A percentile compares a stretch with the other conserved stretches of the same genome.
Conservation (phyloP, 2,797 vertebrate genomes). For the Smutsia gigantea region DNA sequence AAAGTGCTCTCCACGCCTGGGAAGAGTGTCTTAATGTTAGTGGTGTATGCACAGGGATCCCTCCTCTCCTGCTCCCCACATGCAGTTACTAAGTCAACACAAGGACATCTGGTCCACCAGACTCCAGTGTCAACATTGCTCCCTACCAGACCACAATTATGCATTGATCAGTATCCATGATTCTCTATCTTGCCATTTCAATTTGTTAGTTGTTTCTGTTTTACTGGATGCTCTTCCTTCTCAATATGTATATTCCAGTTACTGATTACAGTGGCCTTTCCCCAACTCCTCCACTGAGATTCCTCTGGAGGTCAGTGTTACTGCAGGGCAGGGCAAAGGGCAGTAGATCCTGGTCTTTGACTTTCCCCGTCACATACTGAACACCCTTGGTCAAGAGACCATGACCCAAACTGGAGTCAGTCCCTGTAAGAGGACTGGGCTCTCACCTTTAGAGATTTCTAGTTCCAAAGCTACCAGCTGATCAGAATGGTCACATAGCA, state of each 20-base stretch:
- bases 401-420: neutral
- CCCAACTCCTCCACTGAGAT: neutral
- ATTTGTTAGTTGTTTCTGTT: neutral
- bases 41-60: neutral
- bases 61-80: neutral
- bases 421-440: neutral
- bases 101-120: neutral
- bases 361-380: neutral
- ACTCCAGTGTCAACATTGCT: neutral
- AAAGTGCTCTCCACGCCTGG: neutral
- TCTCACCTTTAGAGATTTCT: neutral
- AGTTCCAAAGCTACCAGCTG: neutral
- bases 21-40: neutral
- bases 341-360: neutral
- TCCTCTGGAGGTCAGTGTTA: neutral
- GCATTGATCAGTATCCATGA: neutral
- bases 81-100: neutral
- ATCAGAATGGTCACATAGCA: neutral
- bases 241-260: neutral
- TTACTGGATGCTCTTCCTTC: neutral
- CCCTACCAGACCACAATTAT: neutral
- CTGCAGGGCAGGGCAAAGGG: neutral
- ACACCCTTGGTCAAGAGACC: neutral
- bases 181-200: neutral
- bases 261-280: neutral